These are phyloP conservation scores for Dryobotodes eremita DNA, from an alignment of 2,888 invertebrate genomes.

Conservation along the genomic window DNA sequence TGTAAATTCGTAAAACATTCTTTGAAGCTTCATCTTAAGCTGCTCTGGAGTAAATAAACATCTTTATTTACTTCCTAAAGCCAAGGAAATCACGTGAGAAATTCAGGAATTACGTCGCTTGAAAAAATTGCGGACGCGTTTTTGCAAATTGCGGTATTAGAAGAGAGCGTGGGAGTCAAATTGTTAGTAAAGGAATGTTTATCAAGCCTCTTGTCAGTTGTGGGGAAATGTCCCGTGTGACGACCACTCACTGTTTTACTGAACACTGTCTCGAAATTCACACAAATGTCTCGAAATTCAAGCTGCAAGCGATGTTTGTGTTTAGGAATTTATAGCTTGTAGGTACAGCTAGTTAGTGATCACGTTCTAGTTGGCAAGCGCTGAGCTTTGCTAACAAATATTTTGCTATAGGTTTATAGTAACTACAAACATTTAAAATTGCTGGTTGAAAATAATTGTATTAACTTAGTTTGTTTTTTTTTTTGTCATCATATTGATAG, in stretches of 20 bases:
- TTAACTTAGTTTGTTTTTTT: neutral
- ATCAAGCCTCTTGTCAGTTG: neutral
- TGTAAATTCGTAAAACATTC: slow-evolving; percentile 6
- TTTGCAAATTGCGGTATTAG: slow-evolving; percentile 30
- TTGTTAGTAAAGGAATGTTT: slow-evolving; percentile 16
- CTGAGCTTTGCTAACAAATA: slow-evolving; percentile 3
- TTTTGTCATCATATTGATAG: neutral
- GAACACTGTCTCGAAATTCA: neutral
- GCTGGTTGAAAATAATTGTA: no score
- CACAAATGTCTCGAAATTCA: neutral
- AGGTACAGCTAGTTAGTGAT: slow-evolving; percentile 10
- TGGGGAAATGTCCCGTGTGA: neutral
- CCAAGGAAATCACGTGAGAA: slow-evolving; percentile 68
- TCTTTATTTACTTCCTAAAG: slow-evolving; percentile 53
- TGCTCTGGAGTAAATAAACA: slow-evolving; percentile 63
- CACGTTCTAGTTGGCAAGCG: slow-evolving; percentile 15
- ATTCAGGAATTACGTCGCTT: slow-evolving; percentile 67
- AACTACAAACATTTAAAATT: neutral
- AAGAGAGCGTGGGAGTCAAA: slow-evolving; percentile 16
- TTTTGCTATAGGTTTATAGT: neutral
- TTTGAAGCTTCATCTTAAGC: neutral
- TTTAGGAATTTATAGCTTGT: slow-evolving; percentile 14
- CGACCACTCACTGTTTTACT: neutral
- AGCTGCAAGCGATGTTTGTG: slow-evolving; percentile 1
- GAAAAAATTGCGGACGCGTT: slow-evolving; percentile 67